phyloP scores from a whole-genome alignment of 2,888 invertebrate species.

The Athalia circularis region DNA sequence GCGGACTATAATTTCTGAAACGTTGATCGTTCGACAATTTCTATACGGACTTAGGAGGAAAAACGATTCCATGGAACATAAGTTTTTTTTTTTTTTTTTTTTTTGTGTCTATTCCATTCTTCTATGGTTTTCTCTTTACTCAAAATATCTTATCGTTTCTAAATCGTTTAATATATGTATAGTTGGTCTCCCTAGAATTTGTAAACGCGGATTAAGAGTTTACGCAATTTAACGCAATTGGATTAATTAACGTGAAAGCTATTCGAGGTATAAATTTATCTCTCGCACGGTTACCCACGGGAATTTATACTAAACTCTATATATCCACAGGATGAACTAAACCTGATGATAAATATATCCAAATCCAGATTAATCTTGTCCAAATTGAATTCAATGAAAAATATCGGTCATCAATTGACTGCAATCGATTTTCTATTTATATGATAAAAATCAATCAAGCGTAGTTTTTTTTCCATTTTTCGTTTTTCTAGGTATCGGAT shows the following conservation, averaged over 20 bases:
- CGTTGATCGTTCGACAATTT: slow-evolving; percentile 18
- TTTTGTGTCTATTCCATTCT: too few species aligned
- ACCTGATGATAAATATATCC: too few species aligned
- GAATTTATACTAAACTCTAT: background rate
- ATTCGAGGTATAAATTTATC: slow-evolving; percentile 19
- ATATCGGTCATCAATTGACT: too few species aligned
- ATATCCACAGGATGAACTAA: too few species aligned
- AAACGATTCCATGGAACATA: background rate
- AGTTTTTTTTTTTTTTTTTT: too few species aligned
- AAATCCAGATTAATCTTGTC: too few species aligned
- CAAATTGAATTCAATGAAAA: too few species aligned
- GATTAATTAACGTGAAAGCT: slow-evolving; percentile 39
- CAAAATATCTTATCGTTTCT: background rate
- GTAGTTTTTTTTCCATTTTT: too few species aligned
- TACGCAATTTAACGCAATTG: slow-evolving; percentile 10
- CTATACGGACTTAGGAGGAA: background rate
- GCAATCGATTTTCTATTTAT: too few species aligned
- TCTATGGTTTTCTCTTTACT: too few species aligned
- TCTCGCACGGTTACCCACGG: slow-evolving; percentile 13
- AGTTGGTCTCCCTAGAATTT: background rate
- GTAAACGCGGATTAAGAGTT: background rate
- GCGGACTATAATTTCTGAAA: slow-evolving; percentile 23
- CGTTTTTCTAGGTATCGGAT: too few species aligned
- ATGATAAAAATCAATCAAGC: too few species aligned
- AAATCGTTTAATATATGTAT: background rate